Conservation (phyloP, 2,797 vertebrate genomes). For the Esox lucius region DNA sequence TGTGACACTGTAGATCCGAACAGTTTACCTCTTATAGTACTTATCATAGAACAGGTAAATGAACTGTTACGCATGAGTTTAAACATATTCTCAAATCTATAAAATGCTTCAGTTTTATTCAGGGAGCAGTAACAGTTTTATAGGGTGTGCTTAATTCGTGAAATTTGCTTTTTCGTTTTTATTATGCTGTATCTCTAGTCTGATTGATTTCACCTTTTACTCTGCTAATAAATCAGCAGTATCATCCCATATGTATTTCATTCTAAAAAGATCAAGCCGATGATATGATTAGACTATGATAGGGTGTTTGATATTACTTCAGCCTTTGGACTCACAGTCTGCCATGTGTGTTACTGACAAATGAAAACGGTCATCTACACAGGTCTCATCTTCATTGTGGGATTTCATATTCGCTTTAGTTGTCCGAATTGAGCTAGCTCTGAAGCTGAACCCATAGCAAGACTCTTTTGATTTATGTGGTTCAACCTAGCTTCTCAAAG, state of each 20-base stretch:
- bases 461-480: background rate
- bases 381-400: background rate
- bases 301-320: constrained; percentile 20
- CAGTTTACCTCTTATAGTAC: background rate
- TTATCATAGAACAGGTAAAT: background rate
- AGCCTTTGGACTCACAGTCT: background rate
- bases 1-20: background rate
- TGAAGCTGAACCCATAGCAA: background rate
- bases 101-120: constrained; percentile 36
- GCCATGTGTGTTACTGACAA: background rate
- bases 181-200: constrained; percentile 24
- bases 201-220: constrained; percentile 31
- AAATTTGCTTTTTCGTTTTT: constrained; percentile 44
- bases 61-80: background rate
- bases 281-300: constrained; percentile 26
- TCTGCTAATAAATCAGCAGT: constrained; percentile 10
- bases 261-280: constrained; percentile 12
- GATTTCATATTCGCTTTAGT: background rate
- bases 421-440: background rate
- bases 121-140: constrained; percentile 17
- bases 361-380: constrained; percentile 9
- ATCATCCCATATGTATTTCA: constrained; percentile 24
- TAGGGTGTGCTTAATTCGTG: constrained; percentile 43
- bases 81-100: constrained; percentile 30
- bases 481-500: background rate